Base-by-base conservation (phyloP, 2,113 vertebrate genomes). In the Picathartes gymnocephalus region DNA sequence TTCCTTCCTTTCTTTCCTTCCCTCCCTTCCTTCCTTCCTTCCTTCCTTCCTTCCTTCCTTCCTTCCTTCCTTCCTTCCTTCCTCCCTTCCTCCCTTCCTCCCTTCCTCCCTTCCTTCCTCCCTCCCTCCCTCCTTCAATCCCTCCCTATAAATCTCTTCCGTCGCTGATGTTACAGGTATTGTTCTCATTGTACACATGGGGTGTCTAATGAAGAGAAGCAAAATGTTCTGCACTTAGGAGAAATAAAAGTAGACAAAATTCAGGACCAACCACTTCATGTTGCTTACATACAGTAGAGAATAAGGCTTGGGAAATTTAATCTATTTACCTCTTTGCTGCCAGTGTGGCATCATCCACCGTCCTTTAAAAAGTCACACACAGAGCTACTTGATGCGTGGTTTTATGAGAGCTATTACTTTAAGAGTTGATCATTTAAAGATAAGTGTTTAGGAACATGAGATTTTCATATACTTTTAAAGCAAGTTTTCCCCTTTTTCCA, bases 41-140 rank as follows among this genome's bases (percentile, higher is more conserved):
- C 44, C 44, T 45, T 20, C 44, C 44, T 60, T 24, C 7, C 16
- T n/a, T 31, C 54, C 51, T 0, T 42, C 30, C 17, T 5, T n/a
- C 25, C 24, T 4, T 22, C 70, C 13, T 1, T n/a, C 31, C 15
- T 6, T 44, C 56, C 39, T 14, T 27, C 61, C 56, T 15, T 50
- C 31, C 18, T 4, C 21, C 58, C 23, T 6, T 37, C 33, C 57
- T 18, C 16, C 50, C 7, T 37, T 30, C 44, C 5, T 17, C 28
- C 28, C 53, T 19, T 31, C 60, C 60, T 11, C 11, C 39, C 39
- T 39, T 33, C 30, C 58, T 19, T 28, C 58, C 14, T 10, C 7
- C 40, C 1, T 47, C 16, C 45, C 0, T 25, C 4, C 47, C 0
- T 42, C 15, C 15, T 0, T 58, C 20, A 20, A 0, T 35, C 24